These are phyloP conservation scores for Scarus forsteni DNA, from an alignment of 2,797 vertebrate species.

Conservation along the genomic window DNA sequence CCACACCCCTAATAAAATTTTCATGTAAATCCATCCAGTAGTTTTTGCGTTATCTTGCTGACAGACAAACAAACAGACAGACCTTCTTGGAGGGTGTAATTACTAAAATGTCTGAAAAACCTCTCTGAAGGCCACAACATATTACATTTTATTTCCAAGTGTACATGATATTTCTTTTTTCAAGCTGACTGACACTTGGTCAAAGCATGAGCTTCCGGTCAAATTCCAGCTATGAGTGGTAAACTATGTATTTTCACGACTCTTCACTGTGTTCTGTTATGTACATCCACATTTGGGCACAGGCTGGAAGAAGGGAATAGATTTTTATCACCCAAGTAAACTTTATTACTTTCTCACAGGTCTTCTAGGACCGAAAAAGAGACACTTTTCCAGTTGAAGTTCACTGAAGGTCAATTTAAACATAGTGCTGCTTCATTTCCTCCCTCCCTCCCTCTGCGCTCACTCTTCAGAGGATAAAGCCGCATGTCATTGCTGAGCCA, in stretches of 20 bases:
- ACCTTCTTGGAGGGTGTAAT: too few relatives aligned
- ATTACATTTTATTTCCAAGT: not conserved
- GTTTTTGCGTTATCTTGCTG: too few relatives aligned
- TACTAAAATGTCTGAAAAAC: too few relatives aligned
- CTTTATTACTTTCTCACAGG: not conserved
- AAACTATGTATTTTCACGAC: not conserved
- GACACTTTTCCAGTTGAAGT: conserved; percentile 1
- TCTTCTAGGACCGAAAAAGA: not conserved
- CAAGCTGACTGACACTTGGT: not conserved
- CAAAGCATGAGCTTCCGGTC: not conserved
- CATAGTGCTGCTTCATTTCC: conserved; percentile 9
- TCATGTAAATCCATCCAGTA: too few relatives aligned
- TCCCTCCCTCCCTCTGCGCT: conserved; percentile 4
- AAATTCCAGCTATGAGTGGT: not conserved
- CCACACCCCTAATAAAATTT: too few relatives aligned
- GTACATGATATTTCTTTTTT: not conserved
- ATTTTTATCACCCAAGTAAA: not conserved
- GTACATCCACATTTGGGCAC: not conserved
- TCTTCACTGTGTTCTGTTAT: not conserved
- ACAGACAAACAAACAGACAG: too few relatives aligned
- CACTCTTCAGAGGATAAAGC: conserved; percentile 15
- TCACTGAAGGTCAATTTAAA: conserved; percentile 35
- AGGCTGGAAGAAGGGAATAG: not conserved
- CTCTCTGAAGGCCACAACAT: not conserved
- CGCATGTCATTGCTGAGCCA: conserved; percentile 17